Evolutionary conservation across 2,888 invertebrate species (phyloP), one percentile per base, ranked within the genome.

Genomic region (Nezara viridula): DNA sequence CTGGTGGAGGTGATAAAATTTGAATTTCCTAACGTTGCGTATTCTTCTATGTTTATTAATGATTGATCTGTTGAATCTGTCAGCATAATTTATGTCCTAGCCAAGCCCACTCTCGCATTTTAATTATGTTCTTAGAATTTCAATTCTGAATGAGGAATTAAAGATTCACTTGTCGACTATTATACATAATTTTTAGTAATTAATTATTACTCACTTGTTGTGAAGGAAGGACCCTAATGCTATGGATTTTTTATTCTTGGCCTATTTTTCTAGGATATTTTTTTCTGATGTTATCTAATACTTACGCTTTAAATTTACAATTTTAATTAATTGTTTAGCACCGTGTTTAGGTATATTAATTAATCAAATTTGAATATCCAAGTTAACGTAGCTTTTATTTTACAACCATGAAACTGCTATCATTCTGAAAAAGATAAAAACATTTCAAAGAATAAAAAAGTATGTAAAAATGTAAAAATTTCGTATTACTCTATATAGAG

Each of bases 61-160:
- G 66, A 66, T 66, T 66, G 66, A 32, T 66, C 32, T 32, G n/a
- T n/a, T n/a, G 66, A 66, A 66, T 66, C 19, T 66, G 66, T 66
- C 66, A 32, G 66, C 66, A 37, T 66, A 66, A 66, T 66, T 66
- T 66, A 66, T 66, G 32, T 66, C 16, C 5, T 66, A 27, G 12
- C 55, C 7, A 16, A 32, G 66, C 16, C 32, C 2, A 0, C 2
- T 19, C 0, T 19, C 32, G 19, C 16, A 66, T 66, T 66, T 66
- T 66, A 66, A 66, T 66, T 66, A 32, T 66, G 27, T 37, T 19
- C 32, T 32, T 66, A 19, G 66, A 66, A 66, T 66, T 19, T 32
- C 66, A 66, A 66, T 66, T 19, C 32, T 5, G 19, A 32, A 66
- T 19, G 16, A 32, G 27, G 27, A 12, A 55, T 55, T 55, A 27